phyloP scores from a whole-genome alignment of 1,140 invertebrate species.

The Kradibia gibbosae region DNA sequence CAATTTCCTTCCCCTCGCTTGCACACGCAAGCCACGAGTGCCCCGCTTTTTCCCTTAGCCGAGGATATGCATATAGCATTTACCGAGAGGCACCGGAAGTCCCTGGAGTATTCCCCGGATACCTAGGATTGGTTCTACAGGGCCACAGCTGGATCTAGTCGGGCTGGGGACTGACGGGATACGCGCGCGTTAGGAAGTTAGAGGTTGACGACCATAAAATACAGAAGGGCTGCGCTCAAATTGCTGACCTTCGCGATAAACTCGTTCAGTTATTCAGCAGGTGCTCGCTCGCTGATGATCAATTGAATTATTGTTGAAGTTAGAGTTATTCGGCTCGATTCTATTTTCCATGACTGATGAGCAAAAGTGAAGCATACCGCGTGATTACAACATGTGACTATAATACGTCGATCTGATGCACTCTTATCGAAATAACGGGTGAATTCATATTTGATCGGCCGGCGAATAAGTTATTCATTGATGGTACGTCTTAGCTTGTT shows the following conservation, averaged over 20 bases:
- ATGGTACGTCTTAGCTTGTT: no score
- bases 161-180: neutral
- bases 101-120: no score
- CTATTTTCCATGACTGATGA: neutral
- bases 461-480: no score
- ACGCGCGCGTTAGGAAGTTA: no score
- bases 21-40: conserved; percentile 51
- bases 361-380: no score
- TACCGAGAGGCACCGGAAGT: no score
- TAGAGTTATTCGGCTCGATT: neutral
- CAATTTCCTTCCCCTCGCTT: conserved; percentile 60
- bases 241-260: conserved; percentile 4
- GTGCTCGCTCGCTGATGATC: neutral
- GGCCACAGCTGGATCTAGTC: conserved; percentile 42
- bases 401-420: neutral
- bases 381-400: neutral
- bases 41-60: conserved; percentile 43
- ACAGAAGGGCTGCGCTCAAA: conserved; percentile 11
- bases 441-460: neutral
- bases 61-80: no score
- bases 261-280: neutral
- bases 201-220: neutral
- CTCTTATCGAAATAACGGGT: neutral
- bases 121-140: neutral
- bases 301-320: neutral